phyloP scores from a whole-genome alignment of 2,797 vertebrate genomes.

The Dermochelys coriacea region DNA sequence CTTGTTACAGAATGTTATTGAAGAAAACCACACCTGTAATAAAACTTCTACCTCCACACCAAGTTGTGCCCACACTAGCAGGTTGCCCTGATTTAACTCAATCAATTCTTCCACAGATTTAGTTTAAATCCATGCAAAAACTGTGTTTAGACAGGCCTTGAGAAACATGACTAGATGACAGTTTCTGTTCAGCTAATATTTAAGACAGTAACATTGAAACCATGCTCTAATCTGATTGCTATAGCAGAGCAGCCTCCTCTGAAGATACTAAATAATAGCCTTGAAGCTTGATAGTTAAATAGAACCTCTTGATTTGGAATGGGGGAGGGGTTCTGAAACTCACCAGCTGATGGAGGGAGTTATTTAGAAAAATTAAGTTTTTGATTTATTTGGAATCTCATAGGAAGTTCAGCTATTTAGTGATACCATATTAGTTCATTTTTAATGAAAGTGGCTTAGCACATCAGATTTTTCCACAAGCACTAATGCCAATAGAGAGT shows the following conservation, averaged over 20 bases:
- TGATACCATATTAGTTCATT: background rate
- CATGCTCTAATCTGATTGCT: background rate
- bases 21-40: background rate
- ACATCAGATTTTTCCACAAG: background rate
- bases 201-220: background rate
- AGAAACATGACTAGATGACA: background rate
- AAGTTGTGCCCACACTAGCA: background rate
- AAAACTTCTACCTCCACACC: background rate
- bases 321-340: background rate
- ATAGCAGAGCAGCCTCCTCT: background rate
- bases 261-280: background rate
- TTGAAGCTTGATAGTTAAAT: background rate
- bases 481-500: background rate
- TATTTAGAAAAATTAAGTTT: background rate
- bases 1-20: background rate
- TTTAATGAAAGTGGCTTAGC: rapidly evolving
- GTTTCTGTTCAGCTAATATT: too few relatives aligned
- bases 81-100: background rate
- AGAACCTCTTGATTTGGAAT: background rate
- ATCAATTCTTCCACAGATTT: background rate
- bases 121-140: background rate
- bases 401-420: rapidly evolving
- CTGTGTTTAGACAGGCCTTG: background rate
- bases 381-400: rapidly evolving
- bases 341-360: background rate